Conservation (phyloP, 2,113 vertebrate species). For the Eurypyga helias region DNA sequence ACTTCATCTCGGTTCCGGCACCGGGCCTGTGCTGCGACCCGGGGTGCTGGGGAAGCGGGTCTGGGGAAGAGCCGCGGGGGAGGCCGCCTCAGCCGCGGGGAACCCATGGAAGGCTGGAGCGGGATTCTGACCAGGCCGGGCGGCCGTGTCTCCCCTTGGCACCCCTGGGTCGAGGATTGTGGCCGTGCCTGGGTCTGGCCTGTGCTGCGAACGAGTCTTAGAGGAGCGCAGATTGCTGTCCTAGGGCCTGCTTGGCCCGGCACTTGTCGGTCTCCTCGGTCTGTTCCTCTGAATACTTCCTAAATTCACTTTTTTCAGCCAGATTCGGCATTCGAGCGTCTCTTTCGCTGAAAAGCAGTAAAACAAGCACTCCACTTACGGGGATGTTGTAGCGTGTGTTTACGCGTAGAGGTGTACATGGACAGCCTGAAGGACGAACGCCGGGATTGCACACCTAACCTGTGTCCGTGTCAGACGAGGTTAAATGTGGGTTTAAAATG, state of each 20-base stretch:
- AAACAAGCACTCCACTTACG: fast-evolving
- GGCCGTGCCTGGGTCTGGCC: neutral
- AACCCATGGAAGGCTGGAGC: neutral
- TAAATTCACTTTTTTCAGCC: neutral
- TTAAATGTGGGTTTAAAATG: neutral
- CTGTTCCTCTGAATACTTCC: neutral
- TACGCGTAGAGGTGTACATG: too few relatives aligned
- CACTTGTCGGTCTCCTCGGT: too few relatives aligned
- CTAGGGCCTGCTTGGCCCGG: neutral
- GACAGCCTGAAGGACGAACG: neutral
- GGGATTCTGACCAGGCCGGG: neutral
- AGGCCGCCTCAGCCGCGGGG: neutral
- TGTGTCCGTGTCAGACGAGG: fast-evolving
- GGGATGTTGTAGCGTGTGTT: neutral
- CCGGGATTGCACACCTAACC: too few relatives aligned
- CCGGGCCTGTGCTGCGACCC: too few relatives aligned
- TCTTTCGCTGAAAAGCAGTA: neutral
- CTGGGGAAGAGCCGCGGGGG: neutral
- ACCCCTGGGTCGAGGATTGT: fast-evolving
- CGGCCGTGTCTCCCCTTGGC: too few relatives aligned
- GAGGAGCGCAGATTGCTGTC: fast-evolving
- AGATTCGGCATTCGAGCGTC: too few relatives aligned
- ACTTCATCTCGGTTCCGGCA: too few relatives aligned
- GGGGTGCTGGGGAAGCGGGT: too few relatives aligned
- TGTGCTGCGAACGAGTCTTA: fast-evolving